phyloP scores from a whole-genome alignment of 1,140 invertebrate genomes.

The Brachionus calyciflorus region DNA sequence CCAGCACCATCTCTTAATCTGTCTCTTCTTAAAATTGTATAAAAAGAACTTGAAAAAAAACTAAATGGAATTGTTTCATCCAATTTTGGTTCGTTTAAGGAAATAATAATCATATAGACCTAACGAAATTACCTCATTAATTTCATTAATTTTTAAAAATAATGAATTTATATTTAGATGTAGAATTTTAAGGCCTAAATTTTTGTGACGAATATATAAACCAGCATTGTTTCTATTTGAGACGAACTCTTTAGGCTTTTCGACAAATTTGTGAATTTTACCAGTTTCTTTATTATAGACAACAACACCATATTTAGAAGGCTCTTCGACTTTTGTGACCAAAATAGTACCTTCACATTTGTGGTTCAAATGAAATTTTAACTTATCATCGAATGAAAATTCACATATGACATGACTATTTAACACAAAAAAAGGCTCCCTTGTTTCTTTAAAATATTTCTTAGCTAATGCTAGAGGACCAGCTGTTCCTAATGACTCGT shows the following conservation, averaged over 20 bases:
- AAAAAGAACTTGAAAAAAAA: too few relatives aligned
- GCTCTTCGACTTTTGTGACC: slow-evolving; percentile 95
- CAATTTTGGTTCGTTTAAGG: too few relatives aligned
- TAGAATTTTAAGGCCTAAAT: too few relatives aligned
- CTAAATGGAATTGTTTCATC: too few relatives aligned
- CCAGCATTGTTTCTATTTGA: slow-evolving; percentile 99
- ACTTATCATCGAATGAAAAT: slow-evolving; percentile 93
- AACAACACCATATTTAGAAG: slow-evolving; percentile 98
- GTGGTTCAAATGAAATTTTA: slow-evolving; percentile 86
- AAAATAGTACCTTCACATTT: slow-evolving; percentile 95
- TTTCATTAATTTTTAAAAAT: too few relatives aligned
- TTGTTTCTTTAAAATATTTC: slow-evolving; percentile 66
- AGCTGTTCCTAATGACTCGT: slow-evolving; percentile 96
- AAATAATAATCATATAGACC: too few relatives aligned
- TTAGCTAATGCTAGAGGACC: slow-evolving; percentile 89
- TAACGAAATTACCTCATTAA: too few relatives aligned
- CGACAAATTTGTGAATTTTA: slow-evolving; percentile 87
- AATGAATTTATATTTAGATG: too few relatives aligned
- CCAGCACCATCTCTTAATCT: too few relatives aligned
- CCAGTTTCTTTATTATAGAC: slow-evolving; percentile 75
- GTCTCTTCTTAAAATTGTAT: too few relatives aligned
- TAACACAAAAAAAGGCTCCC: slow-evolving; percentile 85
- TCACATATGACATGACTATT: slow-evolving; percentile 99
- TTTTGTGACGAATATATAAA: too few relatives aligned
- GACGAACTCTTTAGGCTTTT: slow-evolving; percentile 98